phyloP scores from a whole-genome alignment of 2,888 invertebrate species.

The Drosophila multiciliata region DNA sequence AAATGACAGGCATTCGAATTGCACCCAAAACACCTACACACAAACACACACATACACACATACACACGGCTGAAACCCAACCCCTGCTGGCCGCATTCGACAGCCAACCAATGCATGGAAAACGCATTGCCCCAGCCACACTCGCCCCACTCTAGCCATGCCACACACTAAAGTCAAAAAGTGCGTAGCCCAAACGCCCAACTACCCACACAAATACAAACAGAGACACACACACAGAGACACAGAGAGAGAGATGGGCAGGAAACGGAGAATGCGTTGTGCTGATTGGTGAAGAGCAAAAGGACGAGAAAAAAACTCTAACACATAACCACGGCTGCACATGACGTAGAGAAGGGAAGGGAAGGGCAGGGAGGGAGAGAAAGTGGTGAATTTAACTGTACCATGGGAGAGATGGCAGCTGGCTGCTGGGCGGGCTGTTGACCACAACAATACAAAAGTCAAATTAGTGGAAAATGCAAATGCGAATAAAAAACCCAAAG shows the following conservation, averaged over 20 bases:
- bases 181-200: conserved; percentile 70
- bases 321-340: conserved; percentile 62
- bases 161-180: conserved; percentile 75
- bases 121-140: conserved; percentile 67
- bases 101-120: conserved; percentile 81
- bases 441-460: conserved; percentile 78
- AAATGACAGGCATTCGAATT: conserved; percentile 71
- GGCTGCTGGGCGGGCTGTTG: conserved; percentile 54
- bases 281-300: conserved; percentile 83
- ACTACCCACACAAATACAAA: conserved; percentile 31
- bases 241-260: conserved; percentile 44
- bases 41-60: conserved; percentile 21
- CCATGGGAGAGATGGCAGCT: conserved; percentile 34
- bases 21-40: conserved; percentile 37
- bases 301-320: conserved; percentile 71
- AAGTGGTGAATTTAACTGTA: not conserved
- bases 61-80: conserved; percentile 28
- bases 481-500: conserved; percentile 64
- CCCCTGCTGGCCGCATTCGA: conserved; percentile 38
- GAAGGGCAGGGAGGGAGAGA: not conserved
- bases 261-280: conserved; percentile 76
- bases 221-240: conserved; percentile 31
- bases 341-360: conserved; percentile 9
- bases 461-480: conserved; percentile 81
- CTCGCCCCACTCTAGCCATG: conserved; percentile 22